Conservation (phyloP, 2,888 invertebrate genomes). For the Unio pictorum region DNA sequence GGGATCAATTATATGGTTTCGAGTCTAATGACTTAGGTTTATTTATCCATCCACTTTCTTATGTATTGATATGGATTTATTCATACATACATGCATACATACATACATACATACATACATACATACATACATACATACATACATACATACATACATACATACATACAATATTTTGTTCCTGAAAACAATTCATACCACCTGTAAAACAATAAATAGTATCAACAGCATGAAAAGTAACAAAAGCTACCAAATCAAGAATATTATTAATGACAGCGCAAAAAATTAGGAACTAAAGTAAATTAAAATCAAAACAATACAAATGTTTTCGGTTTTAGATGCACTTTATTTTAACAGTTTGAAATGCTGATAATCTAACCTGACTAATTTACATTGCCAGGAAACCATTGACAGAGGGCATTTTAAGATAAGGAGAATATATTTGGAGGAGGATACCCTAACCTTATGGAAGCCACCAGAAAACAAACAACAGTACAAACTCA, state of each 20-base stretch:
- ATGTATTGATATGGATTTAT: no score
- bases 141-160: no score
- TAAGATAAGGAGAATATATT: slow-evolving; percentile 35
- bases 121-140: slow-evolving; percentile 6
- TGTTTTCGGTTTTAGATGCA: not conserved
- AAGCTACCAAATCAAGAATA: no score
- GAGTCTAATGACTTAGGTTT: no score
- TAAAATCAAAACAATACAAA: not conserved
- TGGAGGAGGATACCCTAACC: slow-evolving; percentile 45
- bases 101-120: not conserved
- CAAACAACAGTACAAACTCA: slow-evolving; percentile 38
- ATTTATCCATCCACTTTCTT: no score
- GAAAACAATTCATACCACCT: no score
- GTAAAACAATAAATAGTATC: no score
- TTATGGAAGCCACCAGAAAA: slow-evolving; percentile 41
- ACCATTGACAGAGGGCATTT: slow-evolving; percentile 2
- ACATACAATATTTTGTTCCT: no score
- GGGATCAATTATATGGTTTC: no score
- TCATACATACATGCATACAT: slow-evolving; percentile 6
- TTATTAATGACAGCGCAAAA: no score
- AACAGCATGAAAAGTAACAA: no score
- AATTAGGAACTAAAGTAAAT: not conserved
- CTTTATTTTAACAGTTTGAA: not conserved
- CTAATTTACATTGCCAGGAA: slow-evolving; percentile 3
- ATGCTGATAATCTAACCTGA: not conserved